Conservation (phyloP, 2,113 vertebrate species). For the Trichechus manatus region DNA sequence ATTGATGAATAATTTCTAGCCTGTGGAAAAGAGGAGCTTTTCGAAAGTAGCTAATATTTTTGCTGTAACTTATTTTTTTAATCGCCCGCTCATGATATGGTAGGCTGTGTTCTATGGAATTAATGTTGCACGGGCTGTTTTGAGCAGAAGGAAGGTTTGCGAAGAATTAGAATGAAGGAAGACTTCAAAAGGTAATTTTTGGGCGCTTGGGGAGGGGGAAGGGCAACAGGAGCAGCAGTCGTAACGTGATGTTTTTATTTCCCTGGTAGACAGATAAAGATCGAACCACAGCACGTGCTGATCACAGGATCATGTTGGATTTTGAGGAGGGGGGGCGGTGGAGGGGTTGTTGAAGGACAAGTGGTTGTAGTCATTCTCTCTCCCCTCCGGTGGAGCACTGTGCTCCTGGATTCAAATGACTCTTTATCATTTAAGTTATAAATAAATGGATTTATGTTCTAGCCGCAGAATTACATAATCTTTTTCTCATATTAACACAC, state of each 20-base stretch:
- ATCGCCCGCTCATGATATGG: neutral
- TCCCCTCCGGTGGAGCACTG: accelerated
- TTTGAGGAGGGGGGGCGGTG: too few species aligned
- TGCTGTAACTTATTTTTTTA: neutral
- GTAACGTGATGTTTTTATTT: neutral
- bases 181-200: neutral
- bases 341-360: neutral
- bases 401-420: neutral
- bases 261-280: neutral
- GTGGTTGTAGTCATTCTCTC: neutral
- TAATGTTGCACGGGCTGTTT: neutral
- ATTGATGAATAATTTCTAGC: constrained; percentile 1
- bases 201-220: neutral
- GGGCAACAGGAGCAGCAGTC: neutral
- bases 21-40: neutral
- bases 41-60: neutral
- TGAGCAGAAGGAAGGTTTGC: neutral
- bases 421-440: neutral
- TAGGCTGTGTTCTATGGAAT: neutral
- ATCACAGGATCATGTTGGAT: neutral
- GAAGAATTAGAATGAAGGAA: neutral
- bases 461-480: neutral
- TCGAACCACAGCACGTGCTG: neutral
- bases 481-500: neutral
- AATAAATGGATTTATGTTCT: neutral